Conservation (phyloP, 2,888 invertebrate genomes). For the Tridacna gigas region DNA sequence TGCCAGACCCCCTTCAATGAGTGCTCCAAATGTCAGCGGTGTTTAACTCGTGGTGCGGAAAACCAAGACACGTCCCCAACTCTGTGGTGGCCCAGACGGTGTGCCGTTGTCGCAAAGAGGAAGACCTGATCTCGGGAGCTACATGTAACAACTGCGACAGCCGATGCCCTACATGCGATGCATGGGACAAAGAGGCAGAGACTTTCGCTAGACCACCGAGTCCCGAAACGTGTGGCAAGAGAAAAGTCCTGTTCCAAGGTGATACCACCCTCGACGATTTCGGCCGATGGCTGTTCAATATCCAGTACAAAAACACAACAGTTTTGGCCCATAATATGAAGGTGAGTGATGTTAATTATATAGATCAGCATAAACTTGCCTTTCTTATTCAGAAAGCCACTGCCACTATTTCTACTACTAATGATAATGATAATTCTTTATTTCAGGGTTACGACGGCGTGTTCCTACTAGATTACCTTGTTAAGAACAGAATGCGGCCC, state of each 20-base stretch:
- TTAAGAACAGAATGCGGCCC: no score
- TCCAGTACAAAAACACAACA: slow-evolving; percentile 44
- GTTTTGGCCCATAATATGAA: slow-evolving; percentile 59
- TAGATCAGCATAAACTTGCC: no score
- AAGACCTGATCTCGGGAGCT: slow-evolving; percentile 20
- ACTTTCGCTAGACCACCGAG: slow-evolving; percentile 22
- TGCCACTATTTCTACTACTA: no score
- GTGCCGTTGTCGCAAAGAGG: slow-evolving; percentile 28
- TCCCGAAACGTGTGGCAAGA: slow-evolving; percentile 34
- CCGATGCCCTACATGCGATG: slow-evolving; percentile 36
- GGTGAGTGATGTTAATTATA: slow-evolving; percentile 3
- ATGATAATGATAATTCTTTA: no score
- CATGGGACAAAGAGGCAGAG: slow-evolving; percentile 5
- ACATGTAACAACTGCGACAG: no score
- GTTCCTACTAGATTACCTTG: no score
- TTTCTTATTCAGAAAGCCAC: no score
- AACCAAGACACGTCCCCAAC: slow-evolving; percentile 39
- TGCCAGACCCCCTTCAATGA: not conserved
- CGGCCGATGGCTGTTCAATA: slow-evolving; percentile 43
- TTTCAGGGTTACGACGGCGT: no score
- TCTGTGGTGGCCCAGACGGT: slow-evolving; percentile 46
- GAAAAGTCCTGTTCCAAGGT: slow-evolving; percentile 54
- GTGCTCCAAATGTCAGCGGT: slow-evolving; percentile 21
- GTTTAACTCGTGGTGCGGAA: slow-evolving; percentile 45
- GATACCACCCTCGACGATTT: slow-evolving; percentile 40